Evolutionary conservation across 23 tunicate species (phyloP).

Genomic region (Phallusia fumigata): DNA sequence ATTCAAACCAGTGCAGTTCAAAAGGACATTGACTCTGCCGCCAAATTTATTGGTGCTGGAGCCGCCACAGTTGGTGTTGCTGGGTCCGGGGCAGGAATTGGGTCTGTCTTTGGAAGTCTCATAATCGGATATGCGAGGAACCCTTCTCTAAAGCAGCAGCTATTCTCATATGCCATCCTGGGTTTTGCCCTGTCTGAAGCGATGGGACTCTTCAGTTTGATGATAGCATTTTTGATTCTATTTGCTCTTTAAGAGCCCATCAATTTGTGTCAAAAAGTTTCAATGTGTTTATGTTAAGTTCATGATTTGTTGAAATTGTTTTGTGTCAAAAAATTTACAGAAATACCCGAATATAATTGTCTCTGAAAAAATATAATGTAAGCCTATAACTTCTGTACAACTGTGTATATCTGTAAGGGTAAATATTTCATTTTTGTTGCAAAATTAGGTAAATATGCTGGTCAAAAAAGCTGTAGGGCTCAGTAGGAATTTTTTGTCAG

Average conservation of each 20-base stretch:
- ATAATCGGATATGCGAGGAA: slow-evolving; percentile 99
- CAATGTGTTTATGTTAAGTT: neutral
- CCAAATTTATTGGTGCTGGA: slow-evolving; percentile 99
- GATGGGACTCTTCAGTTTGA: slow-evolving; percentile 99
- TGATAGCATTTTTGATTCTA: slow-evolving; percentile 98
- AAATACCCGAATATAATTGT: neutral
- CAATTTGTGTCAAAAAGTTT: neutral
- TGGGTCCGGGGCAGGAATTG: slow-evolving; percentile 99
- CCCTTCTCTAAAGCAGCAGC: slow-evolving; percentile 97
- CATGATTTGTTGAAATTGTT: neutral
- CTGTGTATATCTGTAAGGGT: too few relatives aligned
- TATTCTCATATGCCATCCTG: slow-evolving; percentile 96
- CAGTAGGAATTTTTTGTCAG: neutral
- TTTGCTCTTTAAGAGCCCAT: slow-evolving; percentile 75
- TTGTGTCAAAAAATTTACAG: neutral
- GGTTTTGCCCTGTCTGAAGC: slow-evolving; percentile 99
- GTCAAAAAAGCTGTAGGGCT: neutral
- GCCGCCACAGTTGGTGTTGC: slow-evolving; percentile 99
- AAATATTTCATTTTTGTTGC: neutral
- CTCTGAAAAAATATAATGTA: neutral
- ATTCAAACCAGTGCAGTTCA: slow-evolving; percentile 69
- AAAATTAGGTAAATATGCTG: neutral
- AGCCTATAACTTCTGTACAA: too few relatives aligned
- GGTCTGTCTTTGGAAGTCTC: slow-evolving; percentile 98
- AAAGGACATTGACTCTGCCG: slow-evolving; percentile 97